Evolutionary conservation across 2,888 invertebrate genomes (phyloP).

Genomic region (Tortrix viridana): DNA sequence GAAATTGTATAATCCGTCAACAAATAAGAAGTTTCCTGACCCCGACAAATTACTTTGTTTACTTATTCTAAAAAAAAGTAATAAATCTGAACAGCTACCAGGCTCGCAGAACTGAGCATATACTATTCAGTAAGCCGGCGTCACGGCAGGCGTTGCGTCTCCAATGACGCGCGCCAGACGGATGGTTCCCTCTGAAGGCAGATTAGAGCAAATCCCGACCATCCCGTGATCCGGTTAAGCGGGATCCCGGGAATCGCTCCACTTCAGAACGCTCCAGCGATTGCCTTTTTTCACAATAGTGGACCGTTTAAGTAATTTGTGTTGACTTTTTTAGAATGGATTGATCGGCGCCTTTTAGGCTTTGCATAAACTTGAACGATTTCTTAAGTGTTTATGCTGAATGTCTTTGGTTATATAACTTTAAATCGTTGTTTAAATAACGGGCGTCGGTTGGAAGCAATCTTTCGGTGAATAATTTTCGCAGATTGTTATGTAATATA

Average conservation of each 20-base stretch:
- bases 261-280: constrained; percentile 27
- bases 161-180: constrained; percentile 35
- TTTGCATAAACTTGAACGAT: no score
- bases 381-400: no score
- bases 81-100: constrained; percentile 14
- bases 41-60: neutral
- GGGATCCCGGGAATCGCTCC: constrained; percentile 38
- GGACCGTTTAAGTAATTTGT: neutral
- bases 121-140: constrained; percentile 19
- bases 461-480: no score
- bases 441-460: no score
- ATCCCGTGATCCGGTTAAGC: constrained; percentile 42
- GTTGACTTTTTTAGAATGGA: neutral
- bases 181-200: constrained; percentile 39
- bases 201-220: constrained; percentile 43
- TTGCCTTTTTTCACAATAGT: constrained; percentile 24
- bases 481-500: no score
- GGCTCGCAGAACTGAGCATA: constrained; percentile 19
- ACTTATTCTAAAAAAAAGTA: neutral
- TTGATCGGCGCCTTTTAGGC: no score
- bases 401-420: no score
- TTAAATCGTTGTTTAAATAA: no score
- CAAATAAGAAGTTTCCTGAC: neutral
- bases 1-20: no score
- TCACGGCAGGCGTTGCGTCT: constrained; percentile 3